Conservation (phyloP, 1,140 invertebrate species). For the Acromyrmex heyeri region DNA sequence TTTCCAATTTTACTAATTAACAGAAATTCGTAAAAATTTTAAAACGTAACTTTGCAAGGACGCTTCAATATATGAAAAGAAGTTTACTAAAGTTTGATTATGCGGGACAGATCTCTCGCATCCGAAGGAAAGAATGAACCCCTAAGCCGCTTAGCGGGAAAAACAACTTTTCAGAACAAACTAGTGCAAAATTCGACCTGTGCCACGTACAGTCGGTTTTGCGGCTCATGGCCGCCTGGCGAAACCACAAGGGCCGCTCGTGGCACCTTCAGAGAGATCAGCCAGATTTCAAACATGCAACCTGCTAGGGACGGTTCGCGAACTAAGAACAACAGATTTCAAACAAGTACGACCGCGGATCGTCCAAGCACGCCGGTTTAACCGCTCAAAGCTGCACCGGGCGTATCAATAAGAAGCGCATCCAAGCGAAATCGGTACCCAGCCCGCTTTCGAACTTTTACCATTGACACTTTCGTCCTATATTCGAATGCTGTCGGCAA, state of each 20-base stretch:
- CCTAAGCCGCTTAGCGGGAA: slow-evolving; percentile 16
- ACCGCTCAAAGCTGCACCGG: slow-evolving; percentile 46
- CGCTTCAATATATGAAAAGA: not conserved
- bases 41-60: not conserved
- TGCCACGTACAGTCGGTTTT: slow-evolving; percentile 56
- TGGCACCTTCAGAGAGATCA: slow-evolving; percentile 38
- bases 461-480: slow-evolving; percentile 16
- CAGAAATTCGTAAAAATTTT: too few relatives aligned
- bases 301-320: slow-evolving; percentile 46
- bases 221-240: slow-evolving; percentile 43
- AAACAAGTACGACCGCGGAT: slow-evolving; percentile 50
- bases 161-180: slow-evolving; percentile 53
- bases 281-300: slow-evolving; percentile 25
- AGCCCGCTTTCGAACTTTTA: slow-evolving; percentile 8
- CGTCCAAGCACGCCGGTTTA: slow-evolving; percentile 22
- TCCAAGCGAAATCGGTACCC: slow-evolving; percentile 35
- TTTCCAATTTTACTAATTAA: not conserved
- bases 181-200: slow-evolving; percentile 47
- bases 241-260: slow-evolving; percentile 47
- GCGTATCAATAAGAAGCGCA: slow-evolving; percentile 55
- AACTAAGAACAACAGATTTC: slow-evolving; percentile 66
- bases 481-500: slow-evolving; percentile 21
- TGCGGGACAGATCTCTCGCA: not conserved
- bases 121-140: not conserved
- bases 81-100: slow-evolving; percentile 28